phyloP scores from a whole-genome alignment of 2,797 vertebrate genomes.

The Selene dorsalis region DNA sequence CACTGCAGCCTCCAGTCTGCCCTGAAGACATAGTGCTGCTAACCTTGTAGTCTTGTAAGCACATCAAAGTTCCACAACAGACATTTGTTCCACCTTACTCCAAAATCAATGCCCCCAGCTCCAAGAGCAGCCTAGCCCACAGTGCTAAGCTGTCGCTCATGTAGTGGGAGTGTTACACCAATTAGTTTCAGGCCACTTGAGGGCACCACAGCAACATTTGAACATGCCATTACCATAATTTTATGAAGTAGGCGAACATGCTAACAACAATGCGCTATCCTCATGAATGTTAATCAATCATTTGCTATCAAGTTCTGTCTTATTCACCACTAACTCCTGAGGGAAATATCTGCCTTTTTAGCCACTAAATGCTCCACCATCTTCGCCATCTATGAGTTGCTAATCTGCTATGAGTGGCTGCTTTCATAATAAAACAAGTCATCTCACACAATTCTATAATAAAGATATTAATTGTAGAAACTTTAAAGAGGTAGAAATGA shows the following conservation, averaged over 20 bases:
- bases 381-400: not conserved
- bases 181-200: not conserved
- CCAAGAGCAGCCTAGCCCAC: no score
- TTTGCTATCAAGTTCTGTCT: not conserved
- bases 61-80: no score
- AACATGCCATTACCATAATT: not conserved
- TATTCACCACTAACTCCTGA: not conserved
- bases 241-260: not conserved
- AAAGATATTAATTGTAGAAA: not conserved
- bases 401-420: not conserved
- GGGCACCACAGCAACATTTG: not conserved
- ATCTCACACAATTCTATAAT: not conserved
- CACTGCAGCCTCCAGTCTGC: no score
- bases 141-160: no score
- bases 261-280: not conserved
- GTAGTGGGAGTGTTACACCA: not conserved
- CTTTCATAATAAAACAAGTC: not conserved
- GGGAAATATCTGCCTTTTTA: not conserved
- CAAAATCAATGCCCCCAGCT: no score
- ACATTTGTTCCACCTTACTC: no score
- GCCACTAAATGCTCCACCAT: not conserved
- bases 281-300: not conserved
- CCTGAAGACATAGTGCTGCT: no score
- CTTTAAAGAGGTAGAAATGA: not conserved
- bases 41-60: no score